Evolutionary conservation across 92 coral and sea anemone species (phyloP).

Genomic region (Porites lobata): DNA sequence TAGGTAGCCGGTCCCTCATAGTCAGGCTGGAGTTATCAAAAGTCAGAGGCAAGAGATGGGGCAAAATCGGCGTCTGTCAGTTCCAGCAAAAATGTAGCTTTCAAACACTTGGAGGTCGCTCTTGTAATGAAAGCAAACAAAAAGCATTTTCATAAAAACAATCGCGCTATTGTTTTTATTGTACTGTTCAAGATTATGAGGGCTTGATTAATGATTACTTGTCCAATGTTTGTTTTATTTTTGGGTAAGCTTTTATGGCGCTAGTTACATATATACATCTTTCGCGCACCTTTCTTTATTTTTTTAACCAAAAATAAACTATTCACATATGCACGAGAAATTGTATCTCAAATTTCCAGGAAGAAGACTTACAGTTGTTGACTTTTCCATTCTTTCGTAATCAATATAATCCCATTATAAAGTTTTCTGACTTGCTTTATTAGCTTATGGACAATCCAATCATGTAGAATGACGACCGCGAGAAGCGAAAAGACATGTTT

Average conservation of each 20-base stretch:
- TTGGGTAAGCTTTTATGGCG: too few relatives aligned
- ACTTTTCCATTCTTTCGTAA: background rate
- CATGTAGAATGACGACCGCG: too few relatives aligned
- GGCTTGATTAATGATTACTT: too few relatives aligned
- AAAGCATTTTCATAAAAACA: background rate
- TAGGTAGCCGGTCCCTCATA: slow-evolving; percentile 17
- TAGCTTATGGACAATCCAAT: too few relatives aligned
- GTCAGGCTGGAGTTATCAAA: background rate
- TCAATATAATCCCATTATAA: background rate
- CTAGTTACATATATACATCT: too few relatives aligned
- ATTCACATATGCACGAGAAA: too few relatives aligned
- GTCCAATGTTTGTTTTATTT: too few relatives aligned
- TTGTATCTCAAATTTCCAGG: too few relatives aligned
- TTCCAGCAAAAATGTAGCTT: background rate
- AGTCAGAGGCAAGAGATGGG: background rate
- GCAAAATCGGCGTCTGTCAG: background rate
- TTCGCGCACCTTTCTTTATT: too few relatives aligned
- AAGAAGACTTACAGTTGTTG: background rate
- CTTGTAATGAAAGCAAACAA: background rate
- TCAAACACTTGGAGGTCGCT: background rate
- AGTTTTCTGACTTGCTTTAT: too few relatives aligned
- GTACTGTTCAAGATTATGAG: background rate
- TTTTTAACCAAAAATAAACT: too few relatives aligned
- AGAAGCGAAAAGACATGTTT: too few relatives aligned
- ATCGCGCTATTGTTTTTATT: background rate